Percentiles rank a stretch among this genome's conserved stretches.
These are phyloP conservation scores for Agrilus cyanescens DNA, from an alignment of 2,888 invertebrate species.

Conservation along the genomic window DNA sequence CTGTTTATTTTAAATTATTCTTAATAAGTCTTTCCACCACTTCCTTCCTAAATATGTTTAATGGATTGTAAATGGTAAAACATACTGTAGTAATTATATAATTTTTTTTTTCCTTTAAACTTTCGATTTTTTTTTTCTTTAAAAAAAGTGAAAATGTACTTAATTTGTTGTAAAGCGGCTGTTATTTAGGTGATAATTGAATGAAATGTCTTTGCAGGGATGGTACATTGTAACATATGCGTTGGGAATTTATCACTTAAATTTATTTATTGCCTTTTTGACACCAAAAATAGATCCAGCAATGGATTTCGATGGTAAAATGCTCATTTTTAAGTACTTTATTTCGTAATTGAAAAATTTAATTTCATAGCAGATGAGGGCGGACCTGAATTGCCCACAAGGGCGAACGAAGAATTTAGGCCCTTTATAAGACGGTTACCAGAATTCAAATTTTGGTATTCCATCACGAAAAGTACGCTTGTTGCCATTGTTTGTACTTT, in stretches of 20 bases:
- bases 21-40: conserved; percentile 17
- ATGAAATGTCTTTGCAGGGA: conserved; percentile 55
- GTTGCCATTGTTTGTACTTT: conserved; percentile 87
- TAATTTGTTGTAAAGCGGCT: too few relatives aligned
- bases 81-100: background rate
- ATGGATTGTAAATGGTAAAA: background rate
- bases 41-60: conserved; percentile 11
- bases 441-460: conserved; percentile 99
- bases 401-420: conserved; percentile 93
- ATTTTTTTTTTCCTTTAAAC: conserved; percentile 17
- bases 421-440: conserved; percentile 95
- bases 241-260: conserved; percentile 96
- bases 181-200: background rate
- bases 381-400: conserved; percentile 90
- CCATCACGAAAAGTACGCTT: conserved; percentile 86
- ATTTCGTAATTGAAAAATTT: background rate
- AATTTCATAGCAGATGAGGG: conserved; percentile 49
- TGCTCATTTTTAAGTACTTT: conserved; percentile 2
- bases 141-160: too few relatives aligned
- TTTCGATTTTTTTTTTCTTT: conserved; percentile 13
- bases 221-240: conserved; percentile 99
- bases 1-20: conserved; percentile 2
- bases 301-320: conserved; percentile 79
- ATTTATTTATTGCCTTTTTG: conserved; percentile 98
- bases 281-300: conserved; percentile 99